Conservation (phyloP, 1,140 invertebrate species). For the Nasonia longicornis region DNA sequence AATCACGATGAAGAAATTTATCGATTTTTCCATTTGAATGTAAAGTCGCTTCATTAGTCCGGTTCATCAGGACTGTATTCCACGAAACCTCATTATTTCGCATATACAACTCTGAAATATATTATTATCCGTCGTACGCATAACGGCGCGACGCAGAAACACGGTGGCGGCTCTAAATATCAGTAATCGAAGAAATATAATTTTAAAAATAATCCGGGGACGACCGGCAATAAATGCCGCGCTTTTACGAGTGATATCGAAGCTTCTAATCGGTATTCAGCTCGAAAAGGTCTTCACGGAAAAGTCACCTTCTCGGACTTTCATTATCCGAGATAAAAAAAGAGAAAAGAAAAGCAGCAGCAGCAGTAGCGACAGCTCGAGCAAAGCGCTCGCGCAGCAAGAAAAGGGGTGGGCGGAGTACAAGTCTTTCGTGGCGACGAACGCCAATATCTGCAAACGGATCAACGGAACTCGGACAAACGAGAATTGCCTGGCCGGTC, state of each 20-base stretch:
- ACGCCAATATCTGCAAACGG: constrained; percentile 43
- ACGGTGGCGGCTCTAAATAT: too few relatives aligned
- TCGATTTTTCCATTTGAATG: constrained; percentile 19
- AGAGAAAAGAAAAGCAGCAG: not conserved
- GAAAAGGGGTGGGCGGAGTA: not conserved
- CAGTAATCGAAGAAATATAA: too few relatives aligned
- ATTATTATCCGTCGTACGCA: not conserved
- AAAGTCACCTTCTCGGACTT: constrained; percentile 4
- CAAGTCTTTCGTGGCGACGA: constrained; percentile 12
- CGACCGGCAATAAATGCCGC: not conserved
- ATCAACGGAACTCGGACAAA: constrained; percentile 53
- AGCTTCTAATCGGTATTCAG: not conserved
- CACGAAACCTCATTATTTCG: not conserved
- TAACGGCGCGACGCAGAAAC: too few relatives aligned
- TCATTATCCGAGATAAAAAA: constrained; percentile 33
- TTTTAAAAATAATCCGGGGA: too few relatives aligned
- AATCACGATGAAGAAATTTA: constrained; percentile 3
- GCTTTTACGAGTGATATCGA: not conserved
- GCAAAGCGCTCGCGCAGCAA: not conserved
- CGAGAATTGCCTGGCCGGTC: constrained; percentile 54
- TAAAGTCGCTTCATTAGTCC: not conserved
- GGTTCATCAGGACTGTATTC: not conserved
- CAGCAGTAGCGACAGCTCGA: not conserved
- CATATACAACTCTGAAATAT: not conserved
- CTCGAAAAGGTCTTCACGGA: not conserved